phyloP scores from a whole-genome alignment of 1,140 invertebrate species.

The Pogonus chalceus region DNA sequence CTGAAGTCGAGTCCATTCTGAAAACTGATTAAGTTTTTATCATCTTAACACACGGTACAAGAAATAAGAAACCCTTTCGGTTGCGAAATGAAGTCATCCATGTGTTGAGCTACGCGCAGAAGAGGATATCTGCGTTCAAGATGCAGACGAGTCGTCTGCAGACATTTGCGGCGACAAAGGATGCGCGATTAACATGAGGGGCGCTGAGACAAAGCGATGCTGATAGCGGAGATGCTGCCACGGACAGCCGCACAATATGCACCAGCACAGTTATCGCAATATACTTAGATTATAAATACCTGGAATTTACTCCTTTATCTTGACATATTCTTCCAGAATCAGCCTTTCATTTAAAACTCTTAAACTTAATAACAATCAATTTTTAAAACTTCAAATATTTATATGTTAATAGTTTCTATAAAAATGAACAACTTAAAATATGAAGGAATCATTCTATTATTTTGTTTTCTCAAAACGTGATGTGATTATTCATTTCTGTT shows the following conservation, averaged over 20 bases:
- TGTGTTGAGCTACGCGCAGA: background rate
- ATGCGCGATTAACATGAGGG: slow-evolving; percentile 22
- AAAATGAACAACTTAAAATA: no score
- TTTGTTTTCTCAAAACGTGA: no score
- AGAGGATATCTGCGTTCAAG: background rate
- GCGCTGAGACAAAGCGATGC: slow-evolving; percentile 22
- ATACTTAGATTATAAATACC: no score
- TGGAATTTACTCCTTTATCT: no score
- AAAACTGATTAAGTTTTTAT: background rate
- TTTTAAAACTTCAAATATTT: no score
- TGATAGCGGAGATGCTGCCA: slow-evolving; percentile 18
- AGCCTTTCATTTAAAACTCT: no score
- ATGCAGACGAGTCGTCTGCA: slow-evolving; percentile 5
- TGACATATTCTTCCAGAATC: no score
- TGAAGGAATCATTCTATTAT: no score
- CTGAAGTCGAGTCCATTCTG: background rate
- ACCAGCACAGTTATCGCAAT: no score
- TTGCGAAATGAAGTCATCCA: background rate
- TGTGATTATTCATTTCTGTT: no score
- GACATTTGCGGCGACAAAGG: slow-evolving; percentile 31
- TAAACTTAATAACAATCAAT: no score
- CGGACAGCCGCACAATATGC: slow-evolving; percentile 23
- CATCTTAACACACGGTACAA: background rate
- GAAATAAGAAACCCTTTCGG: slow-evolving; percentile 4
- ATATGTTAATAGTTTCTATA: no score